A percentile compares a stretch with the other conserved stretches of the same genome.
These are phyloP conservation scores for Cephalopholis sonnerati DNA, from an alignment of 2,113 vertebrate species.

Conservation along the genomic window DNA sequence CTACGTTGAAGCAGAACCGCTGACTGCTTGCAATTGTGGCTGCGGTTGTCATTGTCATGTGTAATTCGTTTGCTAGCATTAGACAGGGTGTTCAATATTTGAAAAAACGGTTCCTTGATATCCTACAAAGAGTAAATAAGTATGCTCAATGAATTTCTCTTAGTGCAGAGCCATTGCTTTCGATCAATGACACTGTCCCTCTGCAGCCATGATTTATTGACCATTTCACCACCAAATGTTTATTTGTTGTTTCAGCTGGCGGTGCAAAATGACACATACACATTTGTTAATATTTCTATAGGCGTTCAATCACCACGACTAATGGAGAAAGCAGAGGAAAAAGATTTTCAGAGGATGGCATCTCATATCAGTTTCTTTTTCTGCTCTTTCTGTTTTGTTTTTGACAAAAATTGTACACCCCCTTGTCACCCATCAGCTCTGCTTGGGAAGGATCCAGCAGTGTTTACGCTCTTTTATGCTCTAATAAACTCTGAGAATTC, in stretches of 20 bases:
- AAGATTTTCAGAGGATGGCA: neutral
- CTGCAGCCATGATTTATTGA: constrained; percentile 16
- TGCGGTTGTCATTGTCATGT: constrained; percentile 55
- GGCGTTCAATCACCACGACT: neutral
- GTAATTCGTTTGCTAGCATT: constrained; percentile 41
- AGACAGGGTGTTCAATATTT: constrained; percentile 41
- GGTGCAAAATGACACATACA: neutral
- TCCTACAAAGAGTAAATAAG: constrained; percentile 35
- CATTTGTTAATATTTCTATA: neutral
- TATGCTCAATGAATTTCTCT: constrained; percentile 7
- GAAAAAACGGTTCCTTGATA: constrained; percentile 18
- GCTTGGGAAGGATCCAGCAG: neutral
- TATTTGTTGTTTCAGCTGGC: neutral
- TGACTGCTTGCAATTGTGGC: constrained; percentile 49
- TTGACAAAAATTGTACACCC: neutral
- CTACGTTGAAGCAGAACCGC: constrained; percentile 63
- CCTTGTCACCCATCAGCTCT: constrained; percentile 2
- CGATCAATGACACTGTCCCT: neutral
- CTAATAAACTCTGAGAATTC: neutral
- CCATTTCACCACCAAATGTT: neutral
- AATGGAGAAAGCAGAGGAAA: neutral
- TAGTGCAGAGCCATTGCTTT: neutral
- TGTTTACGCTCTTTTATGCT: neutral
- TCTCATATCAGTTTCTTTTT: neutral
- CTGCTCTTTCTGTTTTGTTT: neutral